Base-by-base conservation (phyloP, 1,140 invertebrate species). In the Cydia amplana region DNA sequence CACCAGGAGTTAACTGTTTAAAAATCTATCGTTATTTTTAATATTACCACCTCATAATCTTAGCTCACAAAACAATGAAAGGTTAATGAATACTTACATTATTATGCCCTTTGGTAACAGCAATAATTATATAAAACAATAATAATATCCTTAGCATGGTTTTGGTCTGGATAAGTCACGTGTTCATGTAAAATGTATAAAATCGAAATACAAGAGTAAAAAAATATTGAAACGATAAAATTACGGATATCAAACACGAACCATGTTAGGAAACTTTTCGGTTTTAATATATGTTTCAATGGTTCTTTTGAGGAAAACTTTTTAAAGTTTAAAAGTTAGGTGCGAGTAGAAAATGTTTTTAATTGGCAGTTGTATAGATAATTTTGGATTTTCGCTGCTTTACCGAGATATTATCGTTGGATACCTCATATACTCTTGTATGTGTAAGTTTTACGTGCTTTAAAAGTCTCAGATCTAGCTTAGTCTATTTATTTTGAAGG, bases 21-120 rank as follows among this genome's bases (percentile, higher is more conserved):
- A n/a, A n/a, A n/a, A n/a, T n/a, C n/a, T n/a, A n/a, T n/a, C n/a
- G n/a, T n/a, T n/a, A n/a, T n/a, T n/a, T n/a, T n/a, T n/a, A n/a
- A n/a, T n/a, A n/a, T n/a, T n/a, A n/a, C n/a, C n/a, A n/a, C n/a
- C n/a, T n/a, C n/a, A n/a, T n/a, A n/a, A n/a, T n/a, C n/a, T n/a
- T n/a, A n/a, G n/a, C n/a, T n/a, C n/a, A n/a, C n/a, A n/a, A n/a
- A n/a, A n/a, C n/a, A n/a, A n/a, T n/a, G n/a, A n/a, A n/a, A n/a
- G n/a, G n/a, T n/a, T n/a, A 60, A 60, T 60, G 55, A 60, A 23
- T 23, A 70, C 65, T 43, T 70, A 70, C 65, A 36, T 70, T 12
- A 18, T 20, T 43, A 70, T 70, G 65, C 5, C 32, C 28, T 18
- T 70, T n/a, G 4, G 65, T 18, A 18, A 20, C 28, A 36, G 32